Conservation (phyloP, 2,888 invertebrate genomes). For the Mycalesis mineus region DNA sequence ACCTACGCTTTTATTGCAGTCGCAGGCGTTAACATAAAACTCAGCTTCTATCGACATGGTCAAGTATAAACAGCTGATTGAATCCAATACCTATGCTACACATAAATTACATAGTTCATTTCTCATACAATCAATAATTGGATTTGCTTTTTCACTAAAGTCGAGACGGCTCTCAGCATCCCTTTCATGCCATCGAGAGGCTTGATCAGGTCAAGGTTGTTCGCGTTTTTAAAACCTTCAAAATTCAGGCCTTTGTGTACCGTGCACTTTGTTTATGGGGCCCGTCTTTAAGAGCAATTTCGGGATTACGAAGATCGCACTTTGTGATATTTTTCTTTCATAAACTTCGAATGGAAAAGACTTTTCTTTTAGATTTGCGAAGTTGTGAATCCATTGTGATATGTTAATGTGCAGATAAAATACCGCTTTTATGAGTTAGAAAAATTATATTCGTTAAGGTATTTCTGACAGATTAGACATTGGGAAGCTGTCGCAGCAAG, state of each 20-base stretch:
- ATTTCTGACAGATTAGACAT: too few species aligned
- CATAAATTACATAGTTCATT: background rate
- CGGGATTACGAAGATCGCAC: background rate
- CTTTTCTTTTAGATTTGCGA: background rate
- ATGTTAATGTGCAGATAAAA: too few species aligned
- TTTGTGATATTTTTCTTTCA: background rate
- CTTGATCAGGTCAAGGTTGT: constrained; percentile 2
- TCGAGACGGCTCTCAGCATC: background rate
- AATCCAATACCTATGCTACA: too few species aligned
- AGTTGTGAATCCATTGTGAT: too few species aligned
- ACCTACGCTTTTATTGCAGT: too few species aligned
- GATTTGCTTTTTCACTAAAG: background rate
- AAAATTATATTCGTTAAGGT: too few species aligned
- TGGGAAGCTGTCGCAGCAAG: too few species aligned
- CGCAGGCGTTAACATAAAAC: too few species aligned
- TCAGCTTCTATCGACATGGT: too few species aligned
- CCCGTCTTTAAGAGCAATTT: background rate
- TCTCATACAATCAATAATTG: background rate
- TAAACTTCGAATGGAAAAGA: background rate
- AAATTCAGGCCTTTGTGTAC: background rate
- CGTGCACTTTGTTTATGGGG: background rate
- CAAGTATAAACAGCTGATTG: too few species aligned
- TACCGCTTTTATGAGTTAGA: too few species aligned
- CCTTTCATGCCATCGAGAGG: background rate
- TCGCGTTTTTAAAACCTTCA: background rate